Conservation (phyloP, 2,113 vertebrate genomes). For the Dipodomys spectabilis region DNA sequence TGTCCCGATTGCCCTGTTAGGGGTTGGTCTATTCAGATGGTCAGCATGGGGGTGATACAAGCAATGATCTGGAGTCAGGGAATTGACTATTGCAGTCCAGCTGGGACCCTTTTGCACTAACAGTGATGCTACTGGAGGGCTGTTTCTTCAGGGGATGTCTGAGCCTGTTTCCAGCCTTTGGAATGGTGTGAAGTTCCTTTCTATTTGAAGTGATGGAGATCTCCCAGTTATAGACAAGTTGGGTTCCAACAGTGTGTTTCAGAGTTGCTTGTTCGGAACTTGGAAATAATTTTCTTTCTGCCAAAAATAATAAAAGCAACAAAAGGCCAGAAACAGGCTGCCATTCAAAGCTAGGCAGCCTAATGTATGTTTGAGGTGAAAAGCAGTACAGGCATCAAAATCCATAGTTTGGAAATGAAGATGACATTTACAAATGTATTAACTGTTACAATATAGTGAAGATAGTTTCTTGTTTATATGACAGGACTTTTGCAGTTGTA, state of each 20-base stretch:
- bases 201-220: background rate
- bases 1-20: background rate
- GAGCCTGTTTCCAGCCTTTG: background rate
- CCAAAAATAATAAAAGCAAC: conserved; percentile 48
- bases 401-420: background rate
- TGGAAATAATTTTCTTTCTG: conserved; percentile 23
- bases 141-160: background rate
- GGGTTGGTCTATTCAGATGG: background rate
- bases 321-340: conserved; percentile 27
- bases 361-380: background rate
- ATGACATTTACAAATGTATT: background rate
- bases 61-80: background rate
- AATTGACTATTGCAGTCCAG: background rate
- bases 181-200: background rate
- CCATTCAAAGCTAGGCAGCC: background rate
- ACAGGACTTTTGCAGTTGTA: background rate
- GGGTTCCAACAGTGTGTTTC: conserved; percentile 32
- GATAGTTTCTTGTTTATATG: conserved; percentile 25
- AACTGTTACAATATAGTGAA: conserved; percentile 10
- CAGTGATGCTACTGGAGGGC: background rate
- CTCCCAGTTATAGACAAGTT: background rate
- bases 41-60: background rate
- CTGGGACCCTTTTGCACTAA: background rate
- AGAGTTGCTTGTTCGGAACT: conserved; percentile 55
- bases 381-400: background rate